phyloP scores from a whole-genome alignment of 2,888 invertebrate species.

The Coenonympha arcania region DNA sequence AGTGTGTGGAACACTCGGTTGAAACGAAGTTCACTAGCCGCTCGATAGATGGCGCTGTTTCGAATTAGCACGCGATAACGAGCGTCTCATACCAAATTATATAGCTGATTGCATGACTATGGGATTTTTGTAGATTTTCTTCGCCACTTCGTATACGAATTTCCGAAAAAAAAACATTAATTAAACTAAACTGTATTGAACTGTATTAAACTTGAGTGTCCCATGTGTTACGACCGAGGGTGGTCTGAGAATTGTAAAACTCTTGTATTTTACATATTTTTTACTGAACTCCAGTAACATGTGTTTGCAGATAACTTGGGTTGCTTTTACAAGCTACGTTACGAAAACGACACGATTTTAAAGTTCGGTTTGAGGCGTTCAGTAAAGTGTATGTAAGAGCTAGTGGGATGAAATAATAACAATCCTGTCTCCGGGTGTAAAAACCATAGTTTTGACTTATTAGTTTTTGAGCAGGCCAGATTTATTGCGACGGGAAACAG shows the following conservation, averaged over 20 bases:
- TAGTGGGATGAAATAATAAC: not conserved
- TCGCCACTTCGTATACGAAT: too few relatives aligned
- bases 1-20: too few relatives aligned
- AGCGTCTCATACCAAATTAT: too few relatives aligned
- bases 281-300: constrained; percentile 52
- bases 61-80: too few relatives aligned
- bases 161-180: too few relatives aligned
- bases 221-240: constrained; percentile 35
- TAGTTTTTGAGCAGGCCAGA: constrained; percentile 62
- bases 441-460: constrained; percentile 31
- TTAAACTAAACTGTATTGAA: too few relatives aligned
- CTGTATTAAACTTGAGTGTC: not conserved
- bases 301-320: constrained; percentile 56
- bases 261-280: constrained; percentile 46
- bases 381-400: not conserved
- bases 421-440: constrained; percentile 14
- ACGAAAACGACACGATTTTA: constrained; percentile 35
- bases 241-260: constrained; percentile 9
- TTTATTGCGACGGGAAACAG: constrained; percentile 54
- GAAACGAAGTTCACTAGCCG: too few relatives aligned
- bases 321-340: constrained; percentile 34
- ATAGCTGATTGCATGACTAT: too few relatives aligned
- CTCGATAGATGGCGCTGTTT: too few relatives aligned
- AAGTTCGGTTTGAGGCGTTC: not conserved
- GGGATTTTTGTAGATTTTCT: too few relatives aligned